These are phyloP conservation scores for Mythimna pallens DNA, from an alignment of 2,888 invertebrate genomes.

Conservation along the genomic window DNA sequence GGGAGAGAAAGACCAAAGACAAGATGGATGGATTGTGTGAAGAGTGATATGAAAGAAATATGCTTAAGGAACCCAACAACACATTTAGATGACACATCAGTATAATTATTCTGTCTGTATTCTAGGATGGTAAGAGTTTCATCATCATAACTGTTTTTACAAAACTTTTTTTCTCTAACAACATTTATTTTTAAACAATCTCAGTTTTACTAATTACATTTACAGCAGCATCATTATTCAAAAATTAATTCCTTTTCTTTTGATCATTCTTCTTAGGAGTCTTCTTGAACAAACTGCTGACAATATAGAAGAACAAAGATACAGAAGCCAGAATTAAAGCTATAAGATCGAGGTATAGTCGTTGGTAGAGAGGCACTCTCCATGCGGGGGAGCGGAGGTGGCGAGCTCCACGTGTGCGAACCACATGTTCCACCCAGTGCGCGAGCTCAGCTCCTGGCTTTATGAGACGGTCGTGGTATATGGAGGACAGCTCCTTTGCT, in stretches of 20 bases:
- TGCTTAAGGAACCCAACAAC: too few relatives aligned
- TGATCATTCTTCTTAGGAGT: conserved; percentile 25
- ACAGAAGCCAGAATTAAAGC: conserved; percentile 44
- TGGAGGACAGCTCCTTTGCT: conserved; percentile 66
- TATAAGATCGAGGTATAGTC: conserved; percentile 76
- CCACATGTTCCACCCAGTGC: conserved; percentile 93
- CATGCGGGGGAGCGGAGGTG: conserved; percentile 80
- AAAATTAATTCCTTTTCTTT: conserved; percentile 45
- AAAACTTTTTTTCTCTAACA: too few relatives aligned
- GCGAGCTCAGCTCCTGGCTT: conserved; percentile 90
- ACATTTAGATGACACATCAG: background rate
- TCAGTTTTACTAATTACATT: background rate
- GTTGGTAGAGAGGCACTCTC: conserved; percentile 70
- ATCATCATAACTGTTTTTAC: background rate
- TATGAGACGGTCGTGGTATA: conserved; percentile 83
- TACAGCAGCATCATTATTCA: background rate
- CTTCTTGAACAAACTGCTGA: conserved; percentile 22
- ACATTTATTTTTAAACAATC: background rate
- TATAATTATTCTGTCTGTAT: background rate
- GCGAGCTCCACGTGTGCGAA: conserved; percentile 89
- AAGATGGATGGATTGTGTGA: too few relatives aligned
- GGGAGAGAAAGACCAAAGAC: too few relatives aligned
- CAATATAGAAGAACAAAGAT: background rate
- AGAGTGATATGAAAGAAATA: too few relatives aligned
- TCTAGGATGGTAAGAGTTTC: too few relatives aligned